Evolutionary conservation across 2,888 invertebrate genomes (phyloP).

Genomic region (Blomia tropicalis): DNA sequence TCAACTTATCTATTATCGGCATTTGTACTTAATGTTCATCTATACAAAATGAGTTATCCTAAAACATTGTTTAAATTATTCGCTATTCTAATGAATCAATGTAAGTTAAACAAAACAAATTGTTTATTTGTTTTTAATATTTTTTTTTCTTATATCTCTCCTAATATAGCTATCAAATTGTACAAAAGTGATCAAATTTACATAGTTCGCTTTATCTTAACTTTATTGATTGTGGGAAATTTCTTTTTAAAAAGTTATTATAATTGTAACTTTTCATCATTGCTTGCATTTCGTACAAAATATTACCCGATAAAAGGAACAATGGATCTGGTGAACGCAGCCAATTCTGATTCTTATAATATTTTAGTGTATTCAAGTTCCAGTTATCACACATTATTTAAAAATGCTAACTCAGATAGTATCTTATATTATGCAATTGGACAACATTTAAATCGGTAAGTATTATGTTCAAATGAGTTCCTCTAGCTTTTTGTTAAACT

Average conservation of each 20-base stretch:
- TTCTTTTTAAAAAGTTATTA: neutral
- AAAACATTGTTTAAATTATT: neutral
- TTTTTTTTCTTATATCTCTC: neutral
- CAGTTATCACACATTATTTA: neutral
- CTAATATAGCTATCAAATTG: too few relatives aligned
- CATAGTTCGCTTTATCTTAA: too few relatives aligned
- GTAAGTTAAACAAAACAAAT: too few relatives aligned
- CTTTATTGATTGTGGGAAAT: too few relatives aligned
- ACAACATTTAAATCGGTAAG: neutral
- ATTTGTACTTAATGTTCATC: neutral
- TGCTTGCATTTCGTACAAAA: neutral
- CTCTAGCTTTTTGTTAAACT: too few relatives aligned
- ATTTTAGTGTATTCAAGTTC: neutral
- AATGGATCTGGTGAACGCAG: neutral
- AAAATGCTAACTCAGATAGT: neutral
- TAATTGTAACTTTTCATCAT: neutral
- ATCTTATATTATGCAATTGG: neutral
- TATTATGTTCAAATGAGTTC: too few relatives aligned
- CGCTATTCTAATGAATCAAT: neutral
- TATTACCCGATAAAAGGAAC: neutral
- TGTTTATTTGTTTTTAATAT: constrained; percentile 3
- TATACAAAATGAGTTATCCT: neutral
- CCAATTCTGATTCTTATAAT: neutral
- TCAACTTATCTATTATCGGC: neutral
- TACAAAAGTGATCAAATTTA: too few relatives aligned